Evolutionary conservation across 2,797 vertebrate genomes (phyloP).

Genomic region (Coregonus sp.): DNA sequence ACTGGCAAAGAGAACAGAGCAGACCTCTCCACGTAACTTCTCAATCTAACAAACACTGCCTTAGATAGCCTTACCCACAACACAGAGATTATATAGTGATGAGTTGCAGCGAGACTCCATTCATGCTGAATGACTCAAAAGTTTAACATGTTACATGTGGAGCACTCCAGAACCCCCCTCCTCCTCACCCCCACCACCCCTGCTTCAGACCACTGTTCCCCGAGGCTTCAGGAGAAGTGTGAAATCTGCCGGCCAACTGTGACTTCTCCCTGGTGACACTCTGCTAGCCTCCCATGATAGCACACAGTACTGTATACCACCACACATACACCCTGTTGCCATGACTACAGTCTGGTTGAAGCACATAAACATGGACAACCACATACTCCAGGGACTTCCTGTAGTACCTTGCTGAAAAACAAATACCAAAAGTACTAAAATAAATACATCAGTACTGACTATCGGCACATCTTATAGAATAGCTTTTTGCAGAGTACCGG

Average conservation of each 20-base stretch:
- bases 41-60: background rate
- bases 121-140: background rate
- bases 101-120: background rate
- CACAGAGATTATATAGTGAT: background rate
- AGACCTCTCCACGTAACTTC: background rate
- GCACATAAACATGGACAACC: constrained; percentile 4
- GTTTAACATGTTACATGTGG: background rate
- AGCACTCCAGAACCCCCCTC: constrained; percentile 11
- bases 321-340: background rate
- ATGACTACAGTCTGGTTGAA: background rate
- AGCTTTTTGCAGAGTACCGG: no score
- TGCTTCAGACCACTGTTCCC: background rate
- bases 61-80: background rate
- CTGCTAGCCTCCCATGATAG: constrained; percentile 23
- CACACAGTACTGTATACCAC: constrained; percentile 4
- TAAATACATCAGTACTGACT: background rate
- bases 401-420: background rate
- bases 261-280: constrained; percentile 40
- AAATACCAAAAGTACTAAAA: background rate
- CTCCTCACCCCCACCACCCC: background rate
- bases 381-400: background rate
- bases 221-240: constrained; percentile 25
- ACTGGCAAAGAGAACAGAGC: background rate
- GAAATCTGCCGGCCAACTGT: constrained; percentile 54
- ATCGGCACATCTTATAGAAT: no score